Evolutionary conservation across 2,888 invertebrate species (phyloP).

Genomic region (Cheilosia vulpina): DNA sequence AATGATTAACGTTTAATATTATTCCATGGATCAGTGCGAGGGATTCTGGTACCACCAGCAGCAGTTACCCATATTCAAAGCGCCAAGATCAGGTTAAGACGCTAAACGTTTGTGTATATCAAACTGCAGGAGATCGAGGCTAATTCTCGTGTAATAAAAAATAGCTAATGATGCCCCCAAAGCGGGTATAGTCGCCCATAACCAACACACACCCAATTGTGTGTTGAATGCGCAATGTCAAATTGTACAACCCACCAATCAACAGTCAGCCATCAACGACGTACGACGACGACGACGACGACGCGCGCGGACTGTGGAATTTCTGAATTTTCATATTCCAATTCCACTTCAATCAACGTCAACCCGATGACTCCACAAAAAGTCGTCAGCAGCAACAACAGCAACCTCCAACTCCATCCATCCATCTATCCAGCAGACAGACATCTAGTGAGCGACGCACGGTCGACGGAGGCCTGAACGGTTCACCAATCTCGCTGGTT

Average conservation of each 20-base stretch:
- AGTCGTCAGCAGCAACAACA: conserved; percentile 15
- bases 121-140: conserved; percentile 69
- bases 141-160: conserved; percentile 73
- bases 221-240: conserved; percentile 75
- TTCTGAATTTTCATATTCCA: conserved; percentile 72
- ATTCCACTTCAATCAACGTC: conserved; percentile 75
- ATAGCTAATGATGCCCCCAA: conserved; percentile 72
- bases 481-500: background rate
- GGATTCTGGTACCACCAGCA: conserved; percentile 38
- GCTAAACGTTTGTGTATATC: conserved; percentile 70
- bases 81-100: conserved; percentile 70
- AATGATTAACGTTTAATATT: conserved; percentile 75
- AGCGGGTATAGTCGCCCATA: conserved; percentile 35
- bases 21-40: conserved; percentile 68
- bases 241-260: conserved; percentile 74
- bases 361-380: conserved; percentile 68
- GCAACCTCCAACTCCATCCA: conserved; percentile 45
- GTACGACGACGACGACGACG: conserved; percentile 14
- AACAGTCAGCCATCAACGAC: conserved; percentile 61
- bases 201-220: conserved; percentile 37
- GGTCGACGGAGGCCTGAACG: conserved; percentile 22
- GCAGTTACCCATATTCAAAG: conserved; percentile 39
- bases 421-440: conserved; percentile 59
- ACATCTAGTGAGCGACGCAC: conserved; percentile 21
- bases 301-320: conserved; percentile 41